Conservation (phyloP, 2,888 invertebrate genomes). For the Dynastes tityus region DNA sequence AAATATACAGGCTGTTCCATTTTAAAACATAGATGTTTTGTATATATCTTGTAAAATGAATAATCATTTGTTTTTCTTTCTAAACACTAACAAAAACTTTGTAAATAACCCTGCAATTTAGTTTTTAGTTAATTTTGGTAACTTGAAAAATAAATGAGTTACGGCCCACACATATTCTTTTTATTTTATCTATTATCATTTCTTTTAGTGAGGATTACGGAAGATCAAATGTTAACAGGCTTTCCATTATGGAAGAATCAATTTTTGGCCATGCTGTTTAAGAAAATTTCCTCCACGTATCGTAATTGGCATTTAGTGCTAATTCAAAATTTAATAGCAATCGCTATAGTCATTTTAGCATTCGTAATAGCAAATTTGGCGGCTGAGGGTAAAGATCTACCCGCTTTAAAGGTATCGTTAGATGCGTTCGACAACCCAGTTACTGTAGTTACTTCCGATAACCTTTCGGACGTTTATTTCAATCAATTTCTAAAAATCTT, state of each 20-base stretch:
- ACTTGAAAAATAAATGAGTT: too few species aligned
- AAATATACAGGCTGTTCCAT: too few species aligned
- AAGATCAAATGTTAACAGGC: constrained; percentile 59
- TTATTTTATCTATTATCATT: too few species aligned
- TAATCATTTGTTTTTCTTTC: too few species aligned
- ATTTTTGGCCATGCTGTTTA: constrained; percentile 68
- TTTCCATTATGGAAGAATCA: constrained; percentile 63
- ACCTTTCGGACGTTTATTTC: constrained; percentile 61
- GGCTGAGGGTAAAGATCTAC: constrained; percentile 71
- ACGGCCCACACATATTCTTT: too few species aligned
- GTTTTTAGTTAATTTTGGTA: too few species aligned
- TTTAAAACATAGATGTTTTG: too few species aligned
- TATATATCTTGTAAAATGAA: too few species aligned
- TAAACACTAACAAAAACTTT: too few species aligned
- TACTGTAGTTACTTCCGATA: constrained; percentile 62
- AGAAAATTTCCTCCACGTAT: constrained; percentile 68
- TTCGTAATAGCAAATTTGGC: constrained; percentile 75
- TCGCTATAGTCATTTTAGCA: constrained; percentile 77
- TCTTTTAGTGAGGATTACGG: constrained; percentile 61
- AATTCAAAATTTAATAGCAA: constrained; percentile 81
- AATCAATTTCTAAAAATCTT: constrained; percentile 63
- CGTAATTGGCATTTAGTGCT: constrained; percentile 79
- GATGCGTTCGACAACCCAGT: constrained; percentile 69
- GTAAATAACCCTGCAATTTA: too few species aligned
- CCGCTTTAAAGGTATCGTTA: constrained; percentile 73